Conservation (phyloP, 2,113 vertebrate species). For the Triplophysa dalaica region DNA sequence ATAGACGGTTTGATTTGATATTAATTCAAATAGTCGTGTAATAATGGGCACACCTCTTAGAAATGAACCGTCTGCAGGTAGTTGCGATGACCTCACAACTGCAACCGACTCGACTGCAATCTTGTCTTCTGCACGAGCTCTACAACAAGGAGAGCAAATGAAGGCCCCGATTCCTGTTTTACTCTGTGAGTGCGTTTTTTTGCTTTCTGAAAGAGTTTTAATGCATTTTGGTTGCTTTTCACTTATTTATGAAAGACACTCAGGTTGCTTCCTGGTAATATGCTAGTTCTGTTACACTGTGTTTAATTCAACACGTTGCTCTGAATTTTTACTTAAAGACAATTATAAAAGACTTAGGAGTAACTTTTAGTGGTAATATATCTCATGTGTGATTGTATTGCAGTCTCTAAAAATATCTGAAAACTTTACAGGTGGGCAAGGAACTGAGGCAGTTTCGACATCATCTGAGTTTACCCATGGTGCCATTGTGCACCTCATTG, state of each 20-base stretch:
- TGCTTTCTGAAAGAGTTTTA: not conserved
- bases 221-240: not conserved
- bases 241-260: not conserved
- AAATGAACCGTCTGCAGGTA: conserved; percentile 37
- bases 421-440: conserved; percentile 18
- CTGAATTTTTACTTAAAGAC: too few species aligned
- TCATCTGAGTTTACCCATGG: conserved; percentile 73
- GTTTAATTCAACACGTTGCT: not conserved
- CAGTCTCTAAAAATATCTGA: not conserved
- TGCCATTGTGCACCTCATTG: conserved; percentile 72
- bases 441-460: conserved; percentile 46
- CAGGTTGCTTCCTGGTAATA: not conserved
- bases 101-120: conserved; percentile 40
- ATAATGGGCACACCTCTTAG: conserved; percentile 47
- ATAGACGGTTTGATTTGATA: not conserved
- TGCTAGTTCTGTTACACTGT: not conserved
- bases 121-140: conserved; percentile 31
- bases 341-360: too few species aligned
- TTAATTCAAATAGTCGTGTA: not conserved
- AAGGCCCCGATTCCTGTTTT: conserved; percentile 40
- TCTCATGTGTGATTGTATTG: not conserved
- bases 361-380: too few species aligned
- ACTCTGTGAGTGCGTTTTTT: conserved; percentile 49
- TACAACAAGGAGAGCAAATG: conserved; percentile 38
- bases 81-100: conserved; percentile 33